Base-by-base conservation (phyloP, 2,797 vertebrate genomes). In the Natrix natrix region DNA sequence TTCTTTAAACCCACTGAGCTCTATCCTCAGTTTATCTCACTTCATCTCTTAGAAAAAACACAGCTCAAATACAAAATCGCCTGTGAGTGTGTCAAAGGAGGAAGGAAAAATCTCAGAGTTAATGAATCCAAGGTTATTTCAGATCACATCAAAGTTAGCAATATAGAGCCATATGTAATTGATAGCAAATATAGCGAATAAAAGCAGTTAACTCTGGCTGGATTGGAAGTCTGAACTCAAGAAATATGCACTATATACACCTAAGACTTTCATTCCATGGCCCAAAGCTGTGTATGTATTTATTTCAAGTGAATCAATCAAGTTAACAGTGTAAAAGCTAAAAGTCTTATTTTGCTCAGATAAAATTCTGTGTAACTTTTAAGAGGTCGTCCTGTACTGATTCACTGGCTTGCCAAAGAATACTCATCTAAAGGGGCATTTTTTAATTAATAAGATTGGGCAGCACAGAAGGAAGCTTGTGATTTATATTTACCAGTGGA, bases 401-500 rank as follows among this genome's bases (percentile, higher is more conserved):
- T 56, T 89, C 83, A 22, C 20, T 59, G 3, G 48, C 8, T 89
- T 0, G 43, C 32, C 92, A 0, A 1, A 3, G 0, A 20, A 88
- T 10, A 74, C 17, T 48, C 89, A 28, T 55, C 92, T 87, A 90
- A 90, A 88, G 48, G 6, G 6, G 17, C 16, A 90, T 24, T 12
- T 43, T 91, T 94, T 57, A 26, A 89, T 17, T 13, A 66, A 78
- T 87, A 0, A 0, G 17, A 95, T 91, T 66, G 4, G 37, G 43
- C 56, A 24, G 86, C 24, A 66, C 37, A 37, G 28, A 20, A 57
- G 95, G 2, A 24, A 91, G 90, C 61, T 32, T 24, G 2, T 86
- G 92, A 91, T 95, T 96, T 92, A 96, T 4, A 12, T 91, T 92
- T 91, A 90, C 60, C 16, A 93, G 90, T 78, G 92, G 91, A 94